Conservation (phyloP, 2,888 invertebrate species). For the Drosophila phalerata region DNA sequence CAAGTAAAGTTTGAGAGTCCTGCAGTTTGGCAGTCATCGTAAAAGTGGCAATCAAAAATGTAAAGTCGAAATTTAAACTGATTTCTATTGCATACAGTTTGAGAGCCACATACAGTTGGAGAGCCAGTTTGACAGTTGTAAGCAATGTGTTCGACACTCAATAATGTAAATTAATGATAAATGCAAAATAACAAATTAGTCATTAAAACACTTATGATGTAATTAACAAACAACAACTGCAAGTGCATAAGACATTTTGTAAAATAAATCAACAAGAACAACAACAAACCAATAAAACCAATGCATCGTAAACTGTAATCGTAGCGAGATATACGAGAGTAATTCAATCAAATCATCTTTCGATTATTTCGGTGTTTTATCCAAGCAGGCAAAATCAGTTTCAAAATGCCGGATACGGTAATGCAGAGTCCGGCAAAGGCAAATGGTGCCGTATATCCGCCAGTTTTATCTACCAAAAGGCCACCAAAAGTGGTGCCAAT, state of each 20-base stretch:
- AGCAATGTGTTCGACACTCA: constrained; percentile 2
- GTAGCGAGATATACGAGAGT: background rate
- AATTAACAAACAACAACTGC: constrained; percentile 49
- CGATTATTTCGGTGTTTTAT: constrained; percentile 14
- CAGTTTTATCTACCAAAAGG: constrained; percentile 65
- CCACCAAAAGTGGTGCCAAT: constrained; percentile 87
- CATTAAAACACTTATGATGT: constrained; percentile 47
- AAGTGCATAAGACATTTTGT: constrained; percentile 63
- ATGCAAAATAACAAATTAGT: constrained; percentile 52
- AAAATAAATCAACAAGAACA: constrained; percentile 55
- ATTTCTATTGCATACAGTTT: constrained; percentile 1
- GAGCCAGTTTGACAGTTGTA: constrained; percentile 1
- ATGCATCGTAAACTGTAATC: constrained; percentile 53
- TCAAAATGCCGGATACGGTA: constrained; percentile 69
- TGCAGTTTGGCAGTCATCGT: constrained; percentile 9
- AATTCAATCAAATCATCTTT: constrained; percentile 16
- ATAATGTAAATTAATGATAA: constrained; percentile 30
- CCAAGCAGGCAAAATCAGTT: constrained; percentile 68
- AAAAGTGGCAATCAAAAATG: background rate
- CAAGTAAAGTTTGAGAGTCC: background rate
- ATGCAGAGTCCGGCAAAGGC: constrained; percentile 78
- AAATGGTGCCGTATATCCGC: constrained; percentile 65
- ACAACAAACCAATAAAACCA: constrained; percentile 46
- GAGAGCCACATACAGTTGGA: constrained; percentile 11
- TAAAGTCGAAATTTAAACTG: background rate